Evolutionary conservation across 1,140 invertebrate genomes (phyloP).

Genomic region (Monochamus saltuarius): DNA sequence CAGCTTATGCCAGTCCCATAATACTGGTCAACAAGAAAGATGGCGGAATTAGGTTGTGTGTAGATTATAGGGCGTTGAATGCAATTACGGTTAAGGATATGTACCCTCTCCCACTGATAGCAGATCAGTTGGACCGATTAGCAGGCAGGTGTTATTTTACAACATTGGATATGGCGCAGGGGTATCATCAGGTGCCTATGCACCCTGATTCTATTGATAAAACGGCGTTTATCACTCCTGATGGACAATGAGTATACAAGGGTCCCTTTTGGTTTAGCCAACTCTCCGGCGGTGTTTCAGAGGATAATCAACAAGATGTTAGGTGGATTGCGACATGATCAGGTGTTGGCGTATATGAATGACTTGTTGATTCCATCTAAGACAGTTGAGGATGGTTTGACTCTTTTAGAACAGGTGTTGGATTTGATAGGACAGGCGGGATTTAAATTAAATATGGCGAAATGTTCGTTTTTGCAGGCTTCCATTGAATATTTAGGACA

Average conservation of each 20-base stretch:
- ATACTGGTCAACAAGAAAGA: slow-evolving; percentile 55
- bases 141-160: slow-evolving; percentile 22
- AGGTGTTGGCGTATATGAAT: slow-evolving; percentile 12
- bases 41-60: slow-evolving; percentile 52
- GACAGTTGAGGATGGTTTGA: no score
- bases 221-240: slow-evolving; percentile 10
- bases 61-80: slow-evolving; percentile 57
- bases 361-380: background rate
- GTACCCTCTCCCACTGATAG: slow-evolving; percentile 32
- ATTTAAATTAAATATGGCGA: no score
- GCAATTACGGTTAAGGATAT: slow-evolving; percentile 42
- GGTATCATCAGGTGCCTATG: slow-evolving; percentile 9
- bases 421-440: no score
- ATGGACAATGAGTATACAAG: slow-evolving; percentile 5
- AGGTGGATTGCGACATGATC: slow-evolving; percentile 1
- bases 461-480: no score
- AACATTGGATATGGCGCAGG: slow-evolving; percentile 10
- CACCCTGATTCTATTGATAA: slow-evolving; percentile 4
- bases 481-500: background rate
- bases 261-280: slow-evolving; percentile 11
- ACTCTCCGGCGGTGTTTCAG: slow-evolving; percentile 6
- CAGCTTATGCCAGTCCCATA: no score
- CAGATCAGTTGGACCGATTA: slow-evolving; percentile 42
- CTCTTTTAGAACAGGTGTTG: no score
- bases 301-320: slow-evolving; percentile 7